Evolutionary conservation across 2,888 invertebrate genomes (phyloP).

Genomic region (Galerucella calmariensis): DNA sequence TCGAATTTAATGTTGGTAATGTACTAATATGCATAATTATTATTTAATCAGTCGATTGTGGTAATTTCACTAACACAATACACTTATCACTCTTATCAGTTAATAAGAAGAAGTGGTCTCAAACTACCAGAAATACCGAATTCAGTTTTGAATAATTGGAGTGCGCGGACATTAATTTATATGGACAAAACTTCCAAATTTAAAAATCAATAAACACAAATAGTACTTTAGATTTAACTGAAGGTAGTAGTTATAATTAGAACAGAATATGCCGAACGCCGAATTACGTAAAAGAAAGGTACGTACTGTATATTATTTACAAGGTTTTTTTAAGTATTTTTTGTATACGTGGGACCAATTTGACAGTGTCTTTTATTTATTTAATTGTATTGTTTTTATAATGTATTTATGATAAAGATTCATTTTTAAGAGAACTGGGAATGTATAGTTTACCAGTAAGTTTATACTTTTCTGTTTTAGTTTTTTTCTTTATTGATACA

Average conservation of each 20-base stretch:
- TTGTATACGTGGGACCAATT: conserved; percentile 26
- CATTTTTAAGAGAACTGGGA: conserved; percentile 27
- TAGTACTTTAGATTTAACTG: conserved; percentile 1
- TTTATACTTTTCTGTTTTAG: neutral
- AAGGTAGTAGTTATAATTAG: conserved; percentile 28
- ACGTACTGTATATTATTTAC: conserved; percentile 39
- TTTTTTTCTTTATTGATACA: neutral
- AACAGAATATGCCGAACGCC: conserved; percentile 46
- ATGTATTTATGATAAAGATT: conserved; percentile 21
- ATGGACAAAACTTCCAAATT: conserved; percentile 14
- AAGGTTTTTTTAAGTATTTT: conserved; percentile 3
- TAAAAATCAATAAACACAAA: conserved; percentile 31
- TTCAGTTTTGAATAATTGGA: neutral
- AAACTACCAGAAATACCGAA: neutral
- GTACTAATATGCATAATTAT: neutral
- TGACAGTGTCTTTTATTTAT: conserved; percentile 23
- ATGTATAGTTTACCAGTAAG: conserved; percentile 34
- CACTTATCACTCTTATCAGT: neutral
- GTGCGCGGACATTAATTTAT: conserved; percentile 17
- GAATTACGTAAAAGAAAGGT: conserved; percentile 57
- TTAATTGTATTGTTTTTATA: conserved; percentile 9
- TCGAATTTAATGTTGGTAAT: conserved; percentile 6
- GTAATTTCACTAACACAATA: neutral
- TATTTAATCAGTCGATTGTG: neutral
- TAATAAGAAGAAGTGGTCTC: neutral